Evolutionary conservation across 1,140 invertebrate species (phyloP).

Genomic region (Luehdorfia chinensis): DNA sequence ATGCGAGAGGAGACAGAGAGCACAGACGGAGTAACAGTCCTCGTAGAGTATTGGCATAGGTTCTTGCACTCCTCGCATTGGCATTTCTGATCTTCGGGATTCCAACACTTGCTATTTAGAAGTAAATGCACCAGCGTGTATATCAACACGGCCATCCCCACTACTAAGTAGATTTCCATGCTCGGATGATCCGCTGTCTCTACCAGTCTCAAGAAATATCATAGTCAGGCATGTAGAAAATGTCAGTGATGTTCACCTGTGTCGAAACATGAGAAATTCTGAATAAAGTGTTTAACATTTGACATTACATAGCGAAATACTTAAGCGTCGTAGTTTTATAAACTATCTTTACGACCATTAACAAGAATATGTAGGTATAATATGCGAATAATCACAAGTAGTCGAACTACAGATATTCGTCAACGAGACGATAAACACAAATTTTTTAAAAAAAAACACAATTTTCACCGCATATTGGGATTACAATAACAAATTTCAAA

Average conservation of each 20-base stretch:
- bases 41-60: constrained; percentile 27
- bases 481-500: no score
- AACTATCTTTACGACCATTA: no score
- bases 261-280: background rate
- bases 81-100: constrained; percentile 44
- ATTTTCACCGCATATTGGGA: no score
- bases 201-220: background rate
- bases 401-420: no score
- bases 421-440: no score
- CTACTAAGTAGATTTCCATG: constrained; percentile 66
- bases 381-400: no score
- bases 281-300: background rate
- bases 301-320: background rate
- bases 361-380: no score
- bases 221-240: background rate
- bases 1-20: constrained; percentile 53
- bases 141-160: constrained; percentile 59
- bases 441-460: no score
- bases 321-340: background rate
- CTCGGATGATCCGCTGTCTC: constrained; percentile 14
- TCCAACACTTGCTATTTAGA: constrained; percentile 57
- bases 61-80: constrained; percentile 57
- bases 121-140: constrained; percentile 51
- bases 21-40: constrained; percentile 32
- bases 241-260: background rate